Evolutionary conservation across 1,140 invertebrate species (phyloP).

Genomic region (Achatina immaculata): DNA sequence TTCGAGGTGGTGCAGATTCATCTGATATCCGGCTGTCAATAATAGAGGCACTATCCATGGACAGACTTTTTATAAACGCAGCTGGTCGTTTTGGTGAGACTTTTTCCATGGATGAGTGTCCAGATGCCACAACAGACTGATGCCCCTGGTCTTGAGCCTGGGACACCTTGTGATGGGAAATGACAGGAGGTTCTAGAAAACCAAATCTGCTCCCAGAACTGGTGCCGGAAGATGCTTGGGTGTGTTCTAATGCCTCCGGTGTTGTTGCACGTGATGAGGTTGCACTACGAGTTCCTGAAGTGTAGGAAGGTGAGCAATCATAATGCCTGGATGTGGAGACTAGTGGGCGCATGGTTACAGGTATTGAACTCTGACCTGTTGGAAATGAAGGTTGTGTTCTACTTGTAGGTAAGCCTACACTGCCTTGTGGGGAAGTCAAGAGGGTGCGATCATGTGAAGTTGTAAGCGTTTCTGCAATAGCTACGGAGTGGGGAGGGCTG

Average conservation of each 20-base stretch:
- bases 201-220: background rate
- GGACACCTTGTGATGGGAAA: constrained; percentile 34
- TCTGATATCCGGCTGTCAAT: background rate
- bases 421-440: background rate
- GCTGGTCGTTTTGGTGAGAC: constrained; percentile 32
- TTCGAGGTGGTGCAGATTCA: background rate
- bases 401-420: background rate
- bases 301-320: constrained; percentile 39
- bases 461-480: background rate
- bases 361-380: background rate
- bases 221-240: constrained; percentile 16
- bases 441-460: background rate
- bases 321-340: background rate
- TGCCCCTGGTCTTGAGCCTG: constrained; percentile 25
- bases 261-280: constrained; percentile 43
- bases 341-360: background rate
- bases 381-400: background rate
- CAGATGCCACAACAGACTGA: background rate
- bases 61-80: constrained; percentile 46
- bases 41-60: constrained; percentile 36
- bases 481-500: background rate
- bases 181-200: constrained; percentile 45
- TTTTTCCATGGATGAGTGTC: background rate
- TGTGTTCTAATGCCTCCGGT: constrained; percentile 35
- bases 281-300: constrained; percentile 44